Percentiles rank a stretch among this genome's conserved stretches.
Conservation (phyloP, 2,888 invertebrate species). For the Thymelicus sylvestris region DNA sequence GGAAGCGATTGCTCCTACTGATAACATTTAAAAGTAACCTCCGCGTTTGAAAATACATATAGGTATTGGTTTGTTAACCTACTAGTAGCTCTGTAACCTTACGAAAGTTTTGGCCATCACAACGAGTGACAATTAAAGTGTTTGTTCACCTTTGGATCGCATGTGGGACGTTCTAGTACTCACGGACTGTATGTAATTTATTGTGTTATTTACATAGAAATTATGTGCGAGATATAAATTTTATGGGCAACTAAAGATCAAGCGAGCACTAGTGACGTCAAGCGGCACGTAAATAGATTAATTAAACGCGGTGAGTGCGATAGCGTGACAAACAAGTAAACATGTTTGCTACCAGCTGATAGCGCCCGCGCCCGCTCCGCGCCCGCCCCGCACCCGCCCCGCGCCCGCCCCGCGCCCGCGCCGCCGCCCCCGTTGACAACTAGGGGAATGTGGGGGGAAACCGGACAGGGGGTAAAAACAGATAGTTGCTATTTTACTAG, state of each 20-base stretch:
- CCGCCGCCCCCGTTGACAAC: too few species aligned
- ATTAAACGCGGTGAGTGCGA: slow-evolving; percentile 13
- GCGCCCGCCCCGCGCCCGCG: too few species aligned
- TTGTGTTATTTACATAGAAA: slow-evolving; percentile 3
- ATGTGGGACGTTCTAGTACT: neutral
- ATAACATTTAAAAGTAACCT: neutral
- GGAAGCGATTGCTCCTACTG: neutral
- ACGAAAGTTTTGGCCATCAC: too few species aligned
- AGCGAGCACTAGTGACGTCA: slow-evolving; percentile 37
- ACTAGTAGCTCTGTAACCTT: too few species aligned
- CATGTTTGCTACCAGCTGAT: slow-evolving; percentile 22
- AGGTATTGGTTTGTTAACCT: too few species aligned
- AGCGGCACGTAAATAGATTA: slow-evolving; percentile 19
- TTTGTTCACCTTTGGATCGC: too few species aligned
- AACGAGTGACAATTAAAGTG: too few species aligned
- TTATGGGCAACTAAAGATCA: slow-evolving; percentile 20
- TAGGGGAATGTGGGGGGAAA: too few species aligned
- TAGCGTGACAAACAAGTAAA: slow-evolving; percentile 14
- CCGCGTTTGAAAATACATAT: too few species aligned
- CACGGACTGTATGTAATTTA: neutral
- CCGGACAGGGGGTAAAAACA: too few species aligned
- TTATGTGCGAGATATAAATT: slow-evolving; percentile 1
- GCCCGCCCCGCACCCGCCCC: slow-evolving; percentile 22
- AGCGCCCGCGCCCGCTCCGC: slow-evolving; percentile 43
- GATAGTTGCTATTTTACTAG: too few species aligned